Conservation (phyloP, 1,140 invertebrate genomes). For the Steinernema khuongi region DNA sequence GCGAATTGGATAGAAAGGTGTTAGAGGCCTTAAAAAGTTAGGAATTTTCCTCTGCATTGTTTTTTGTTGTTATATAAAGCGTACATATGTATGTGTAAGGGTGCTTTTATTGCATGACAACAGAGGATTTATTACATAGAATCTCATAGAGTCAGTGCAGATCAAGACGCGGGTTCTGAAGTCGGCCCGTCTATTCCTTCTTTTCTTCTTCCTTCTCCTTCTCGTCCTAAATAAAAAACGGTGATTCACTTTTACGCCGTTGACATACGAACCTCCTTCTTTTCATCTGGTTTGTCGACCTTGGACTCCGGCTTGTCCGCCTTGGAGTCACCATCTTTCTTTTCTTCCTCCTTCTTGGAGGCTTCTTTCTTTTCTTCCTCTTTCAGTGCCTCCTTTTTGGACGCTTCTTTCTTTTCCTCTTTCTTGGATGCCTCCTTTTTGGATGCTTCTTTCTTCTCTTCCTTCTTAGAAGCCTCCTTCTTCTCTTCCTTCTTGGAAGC, state of each 20-base stretch:
- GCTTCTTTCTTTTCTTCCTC: not conserved
- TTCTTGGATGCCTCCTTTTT: conserved; percentile 8
- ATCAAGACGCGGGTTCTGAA: no score
- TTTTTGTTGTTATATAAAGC: not conserved
- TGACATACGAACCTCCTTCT: not conserved
- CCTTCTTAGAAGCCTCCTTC: not conserved
- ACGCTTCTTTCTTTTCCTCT: conserved; percentile 8
- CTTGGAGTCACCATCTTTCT: not conserved
- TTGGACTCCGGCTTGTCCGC: not conserved
- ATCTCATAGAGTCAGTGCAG: no score
- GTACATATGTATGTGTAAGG: no score
- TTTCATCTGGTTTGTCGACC: conserved; percentile 1
- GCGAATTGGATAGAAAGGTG: conserved; percentile 24
- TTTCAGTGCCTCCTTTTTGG: not conserved
- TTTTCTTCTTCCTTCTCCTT: not conserved
- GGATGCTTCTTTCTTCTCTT: not conserved
- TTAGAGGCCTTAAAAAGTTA: conserved; percentile 7
- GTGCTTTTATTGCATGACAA: no score
- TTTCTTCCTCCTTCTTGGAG: not conserved
- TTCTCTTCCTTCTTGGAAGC: conserved; percentile 54
- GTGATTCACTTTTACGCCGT: not conserved
- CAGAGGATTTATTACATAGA: no score
- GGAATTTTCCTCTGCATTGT: not conserved
- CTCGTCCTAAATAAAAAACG: not conserved
- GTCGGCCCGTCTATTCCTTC: not conserved